Base-by-base conservation (phyloP, 2,113 vertebrate species). In the Talpa occidentalis region DNA sequence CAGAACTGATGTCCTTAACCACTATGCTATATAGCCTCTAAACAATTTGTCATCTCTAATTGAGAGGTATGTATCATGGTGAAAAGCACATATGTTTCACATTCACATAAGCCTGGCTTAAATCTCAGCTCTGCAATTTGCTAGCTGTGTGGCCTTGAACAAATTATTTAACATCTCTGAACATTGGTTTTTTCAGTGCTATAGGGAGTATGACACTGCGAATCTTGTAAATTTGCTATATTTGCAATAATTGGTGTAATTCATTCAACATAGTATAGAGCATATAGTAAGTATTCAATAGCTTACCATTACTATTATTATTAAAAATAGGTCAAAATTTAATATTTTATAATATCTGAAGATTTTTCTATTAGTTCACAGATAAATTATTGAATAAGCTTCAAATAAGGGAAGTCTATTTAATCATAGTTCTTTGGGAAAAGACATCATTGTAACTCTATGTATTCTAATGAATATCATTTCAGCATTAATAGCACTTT, bases 281-380 rank as follows among this genome's bases (percentile, higher is more conserved):
- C 10, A 86, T 30, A 52, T 6, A 72, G 10, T 78, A 24, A 93
- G 6, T 60, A 95, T 81, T 88, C 47, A 78, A 94, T 85, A 88
- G 49, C 67, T 73, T 78, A 54, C 22, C 5, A 54, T 54, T 54
- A 79, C 24, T 90, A 47, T 30, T 79, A 72, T 64, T 97, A 62
- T 95, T 16, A 69, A 80, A 89, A 56, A 10, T 56, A 78, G 62
- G 4, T 54, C 66, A 78, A 96, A 97, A 97, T 90, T 92, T 64
- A 94, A 92, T 92, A 98, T 92, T 96, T 91, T 96, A 95, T 73
- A 85, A 11, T 59, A 95, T 83, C 88, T 95, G 66, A 32, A 80
- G 80, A 93, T 94, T 88, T 89, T 62, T 96, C 93, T 93, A 47
- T 91, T 96, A 78, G 21, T 66, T 96, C 78, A 93, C 56, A 94